Evolutionary conservation across 2,113 vertebrate genomes (phyloP).

Genomic region (Melanerpes formicivorus): DNA sequence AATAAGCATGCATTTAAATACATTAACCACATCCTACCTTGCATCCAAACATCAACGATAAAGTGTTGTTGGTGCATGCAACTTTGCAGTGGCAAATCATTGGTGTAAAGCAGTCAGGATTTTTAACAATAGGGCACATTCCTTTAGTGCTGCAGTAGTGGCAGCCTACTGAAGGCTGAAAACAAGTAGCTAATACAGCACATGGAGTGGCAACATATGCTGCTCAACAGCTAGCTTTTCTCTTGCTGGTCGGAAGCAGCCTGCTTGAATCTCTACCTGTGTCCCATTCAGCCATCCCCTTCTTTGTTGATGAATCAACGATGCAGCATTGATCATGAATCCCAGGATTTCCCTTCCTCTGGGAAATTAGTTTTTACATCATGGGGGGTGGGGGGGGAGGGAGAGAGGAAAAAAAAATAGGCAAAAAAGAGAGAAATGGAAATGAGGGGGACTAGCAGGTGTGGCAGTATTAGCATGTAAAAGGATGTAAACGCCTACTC

Average conservation of each 20-base stretch:
- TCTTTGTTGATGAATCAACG: conserved; percentile 67
- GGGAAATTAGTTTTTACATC: conserved; percentile 64
- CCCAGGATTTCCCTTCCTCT: conserved; percentile 61
- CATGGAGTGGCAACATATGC: conserved; percentile 73
- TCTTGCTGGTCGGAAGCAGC: conserved; percentile 64
- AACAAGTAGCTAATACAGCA: conserved; percentile 70
- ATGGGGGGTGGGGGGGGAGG: background rate
- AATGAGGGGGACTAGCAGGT: conserved; percentile 77
- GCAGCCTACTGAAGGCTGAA: conserved; percentile 74
- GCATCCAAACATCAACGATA: conserved; percentile 97
- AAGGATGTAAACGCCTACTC: conserved; percentile 82
- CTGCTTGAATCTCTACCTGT: conserved; percentile 70
- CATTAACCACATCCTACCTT: conserved; percentile 86
- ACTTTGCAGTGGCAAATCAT: conserved; percentile 98
- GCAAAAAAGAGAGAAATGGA: conserved; percentile 46
- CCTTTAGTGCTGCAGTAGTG: conserved; percentile 79
- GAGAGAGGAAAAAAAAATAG: background rate
- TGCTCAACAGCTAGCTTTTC: conserved; percentile 67
- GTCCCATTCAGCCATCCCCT: conserved; percentile 73
- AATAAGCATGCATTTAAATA: conserved; percentile 71
- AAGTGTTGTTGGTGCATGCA: conserved; percentile 93
- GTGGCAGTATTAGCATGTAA: conserved; percentile 81
- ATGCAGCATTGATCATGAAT: conserved; percentile 52
- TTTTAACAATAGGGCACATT: conserved; percentile 91
- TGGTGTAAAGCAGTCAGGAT: conserved; percentile 86